Conservation (phyloP, 2,113 vertebrate genomes). For the Rynchops niger region DNA sequence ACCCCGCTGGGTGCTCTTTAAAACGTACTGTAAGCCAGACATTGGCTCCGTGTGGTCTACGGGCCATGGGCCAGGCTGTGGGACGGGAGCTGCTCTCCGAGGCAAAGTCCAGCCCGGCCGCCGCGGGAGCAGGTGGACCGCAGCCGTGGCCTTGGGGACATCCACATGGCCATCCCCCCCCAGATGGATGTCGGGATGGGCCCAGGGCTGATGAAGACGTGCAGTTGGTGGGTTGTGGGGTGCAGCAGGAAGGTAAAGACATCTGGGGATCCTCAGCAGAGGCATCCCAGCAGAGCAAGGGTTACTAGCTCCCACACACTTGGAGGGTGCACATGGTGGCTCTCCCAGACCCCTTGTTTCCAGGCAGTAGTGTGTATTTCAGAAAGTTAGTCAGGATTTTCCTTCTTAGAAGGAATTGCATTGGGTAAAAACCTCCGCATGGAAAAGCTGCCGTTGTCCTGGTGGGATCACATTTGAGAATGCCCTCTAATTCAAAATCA, state of each 20-base stretch:
- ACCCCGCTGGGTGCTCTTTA: neutral
- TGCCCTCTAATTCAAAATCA: neutral
- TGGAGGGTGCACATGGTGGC: neutral
- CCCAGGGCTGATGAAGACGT: neutral
- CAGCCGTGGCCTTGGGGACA: neutral
- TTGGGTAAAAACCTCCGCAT: neutral
- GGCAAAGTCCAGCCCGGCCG: neutral
- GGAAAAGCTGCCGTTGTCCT: neutral
- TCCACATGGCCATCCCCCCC: accelerated
- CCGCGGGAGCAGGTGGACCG: accelerated
- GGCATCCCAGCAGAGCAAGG: neutral
- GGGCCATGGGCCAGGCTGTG: neutral
- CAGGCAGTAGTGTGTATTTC: neutral
- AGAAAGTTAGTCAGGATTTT: neutral
- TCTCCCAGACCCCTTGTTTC: accelerated
- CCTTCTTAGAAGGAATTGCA: neutral
- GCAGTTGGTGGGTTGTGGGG: neutral
- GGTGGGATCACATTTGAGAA: neutral
- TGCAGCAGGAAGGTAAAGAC: neutral
- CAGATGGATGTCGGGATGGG: neutral
- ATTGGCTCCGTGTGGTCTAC: accelerated
- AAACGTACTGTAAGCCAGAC: neutral
- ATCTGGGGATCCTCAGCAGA: neutral
- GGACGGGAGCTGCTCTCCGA: accelerated
- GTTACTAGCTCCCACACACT: neutral